These are phyloP conservation scores for Pseudochirops corinnae DNA, from an alignment of 2,797 vertebrate genomes.

Conservation along the genomic window DNA sequence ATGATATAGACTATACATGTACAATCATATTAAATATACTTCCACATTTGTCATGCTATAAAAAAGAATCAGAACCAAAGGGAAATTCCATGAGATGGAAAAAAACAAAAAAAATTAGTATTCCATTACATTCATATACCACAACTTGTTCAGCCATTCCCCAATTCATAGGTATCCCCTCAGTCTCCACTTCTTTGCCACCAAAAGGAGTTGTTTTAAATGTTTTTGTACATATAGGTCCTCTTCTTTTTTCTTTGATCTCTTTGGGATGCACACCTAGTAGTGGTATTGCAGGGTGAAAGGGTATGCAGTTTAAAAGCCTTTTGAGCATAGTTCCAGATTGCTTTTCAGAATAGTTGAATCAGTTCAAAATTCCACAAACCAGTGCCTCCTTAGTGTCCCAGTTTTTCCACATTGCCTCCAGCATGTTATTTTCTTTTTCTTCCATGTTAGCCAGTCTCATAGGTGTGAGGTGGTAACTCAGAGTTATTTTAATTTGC, in stretches of 20 bases:
- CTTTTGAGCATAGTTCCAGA: not conserved
- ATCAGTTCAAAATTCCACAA: not conserved
- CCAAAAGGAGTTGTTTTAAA: not conserved
- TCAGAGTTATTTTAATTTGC: not conserved
- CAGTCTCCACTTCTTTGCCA: not conserved
- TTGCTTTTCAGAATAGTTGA: not conserved
- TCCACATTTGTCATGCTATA: not conserved
- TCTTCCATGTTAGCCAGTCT: not conserved
- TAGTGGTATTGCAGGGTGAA: not conserved
- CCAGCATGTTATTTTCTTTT: not conserved
- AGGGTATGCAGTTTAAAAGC: not conserved
- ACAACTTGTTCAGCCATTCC: not conserved
- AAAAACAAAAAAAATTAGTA: not conserved
- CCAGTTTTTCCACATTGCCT: not conserved
- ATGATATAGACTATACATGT: not conserved
- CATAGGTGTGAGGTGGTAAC: too few species aligned
- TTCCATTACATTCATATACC: not conserved
- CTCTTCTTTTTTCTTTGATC: not conserved
- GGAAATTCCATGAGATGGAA: not conserved
- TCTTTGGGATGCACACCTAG: not conserved
- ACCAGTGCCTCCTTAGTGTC: not conserved
- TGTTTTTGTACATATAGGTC: not conserved
- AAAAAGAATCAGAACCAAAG: not conserved
- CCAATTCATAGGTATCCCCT: not conserved
- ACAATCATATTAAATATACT: not conserved